Base-by-base conservation (phyloP, 1,140 invertebrate genomes). In the Trichonephila clavipes region DNA sequence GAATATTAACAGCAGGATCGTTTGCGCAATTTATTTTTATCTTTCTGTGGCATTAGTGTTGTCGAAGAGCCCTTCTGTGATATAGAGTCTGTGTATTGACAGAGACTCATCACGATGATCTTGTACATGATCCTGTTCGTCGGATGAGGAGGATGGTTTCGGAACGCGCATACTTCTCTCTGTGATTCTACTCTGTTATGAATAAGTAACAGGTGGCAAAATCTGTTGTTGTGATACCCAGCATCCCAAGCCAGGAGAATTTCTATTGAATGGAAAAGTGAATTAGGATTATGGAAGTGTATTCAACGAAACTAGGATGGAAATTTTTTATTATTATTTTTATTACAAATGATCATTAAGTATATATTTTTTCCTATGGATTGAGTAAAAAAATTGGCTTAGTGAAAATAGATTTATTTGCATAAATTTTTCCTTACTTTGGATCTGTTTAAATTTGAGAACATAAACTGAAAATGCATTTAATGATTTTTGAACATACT, bases 1-100 rank as follows among this genome's bases (percentile, higher is more conserved):
- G 28, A 77, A 34, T 12, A 34, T 18, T 77, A 40, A 34, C 28
- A 34, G 28, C 34, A 40, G 72, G 72, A 77, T 77, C 24, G 18
- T 77, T 77, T 77, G 72, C 72, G 28, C 72, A 77, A 77, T 77
- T 77, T 77, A 77, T 77, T 77, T 40, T 77, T 40, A 77, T 77
- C 28, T 18, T 0, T 6, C 7, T 28, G 16, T 34, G 6, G 16
- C 18, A 77, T 77, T 40, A 77, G 14, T 40, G 16, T 40, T 1
- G 16, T 18, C 16, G 18, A 5, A 19, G 16, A 1, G 66, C 34
- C 2, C 16, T 34, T 77, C 16, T 34, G 18, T 34, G 6, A 12
- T 14, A 40, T 34, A 40, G 6, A 12, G 24, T 77, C 4, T 40
- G 28, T 77, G 69, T 34, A 1, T 1, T 28, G 24, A 69, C 64